These are phyloP conservation scores for Falco novaeseelandiae DNA, from an alignment of 2,797 vertebrate genomes.

Conservation along the genomic window DNA sequence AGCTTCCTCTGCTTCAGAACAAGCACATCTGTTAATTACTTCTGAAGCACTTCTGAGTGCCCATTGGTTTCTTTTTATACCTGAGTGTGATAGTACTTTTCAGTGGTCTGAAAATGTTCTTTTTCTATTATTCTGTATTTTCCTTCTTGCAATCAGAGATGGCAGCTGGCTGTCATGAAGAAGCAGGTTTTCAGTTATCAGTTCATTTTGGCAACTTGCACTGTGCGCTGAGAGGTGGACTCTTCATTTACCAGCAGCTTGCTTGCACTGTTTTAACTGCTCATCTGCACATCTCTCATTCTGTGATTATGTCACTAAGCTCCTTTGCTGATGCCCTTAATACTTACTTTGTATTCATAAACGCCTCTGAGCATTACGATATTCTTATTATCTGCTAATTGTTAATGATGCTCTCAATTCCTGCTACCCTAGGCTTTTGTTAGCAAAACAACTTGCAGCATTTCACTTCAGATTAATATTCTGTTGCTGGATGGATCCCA, in stretches of 20 bases:
- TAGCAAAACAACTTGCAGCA: neutral
- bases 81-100: neutral
- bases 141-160: neutral
- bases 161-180: neutral
- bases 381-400: constrained; percentile 4
- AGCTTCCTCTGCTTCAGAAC: neutral
- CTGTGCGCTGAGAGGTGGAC: neutral
- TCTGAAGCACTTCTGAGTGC: neutral
- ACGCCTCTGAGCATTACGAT: neutral
- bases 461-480: neutral
- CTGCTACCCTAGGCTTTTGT: neutral
- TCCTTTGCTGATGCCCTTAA: neutral
- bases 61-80: neutral
- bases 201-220: neutral
- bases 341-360: neutral
- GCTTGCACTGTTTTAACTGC: neutral
- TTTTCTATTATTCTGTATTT: neutral
- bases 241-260: neutral
- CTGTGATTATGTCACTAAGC: neutral
- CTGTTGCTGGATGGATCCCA: neutral
- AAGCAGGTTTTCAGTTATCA: neutral
- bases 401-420: neutral
- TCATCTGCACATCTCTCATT: neutral
- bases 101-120: neutral
- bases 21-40: neutral